Evolutionary conservation across 2,888 invertebrate genomes (phyloP).

Genomic region (Anthrax anthrax): DNA sequence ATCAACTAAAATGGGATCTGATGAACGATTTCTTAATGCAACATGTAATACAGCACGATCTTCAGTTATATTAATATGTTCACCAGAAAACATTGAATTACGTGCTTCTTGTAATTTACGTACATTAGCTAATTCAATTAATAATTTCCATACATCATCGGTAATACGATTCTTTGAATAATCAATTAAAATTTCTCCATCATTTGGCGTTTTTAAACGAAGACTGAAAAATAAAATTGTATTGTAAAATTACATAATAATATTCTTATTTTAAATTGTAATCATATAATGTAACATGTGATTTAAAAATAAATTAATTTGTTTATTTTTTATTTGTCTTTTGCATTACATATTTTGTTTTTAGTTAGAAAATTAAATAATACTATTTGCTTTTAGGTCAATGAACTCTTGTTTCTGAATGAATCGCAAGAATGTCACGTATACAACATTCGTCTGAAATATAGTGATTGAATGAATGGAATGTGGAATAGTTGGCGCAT

Average conservation of each 20-base stretch:
- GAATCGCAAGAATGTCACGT: no score
- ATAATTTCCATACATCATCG: constrained; percentile 53
- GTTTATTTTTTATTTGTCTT: no score
- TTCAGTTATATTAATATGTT: constrained; percentile 96
- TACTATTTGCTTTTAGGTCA: no score
- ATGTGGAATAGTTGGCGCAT: no score
- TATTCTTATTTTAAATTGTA: no score
- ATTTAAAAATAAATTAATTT: no score
- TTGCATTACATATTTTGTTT: no score
- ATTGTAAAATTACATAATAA: not conserved
- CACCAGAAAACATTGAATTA: constrained; percentile 84
- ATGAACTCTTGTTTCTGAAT: no score
- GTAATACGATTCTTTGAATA: constrained; percentile 93
- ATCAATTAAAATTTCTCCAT: constrained; percentile 87
- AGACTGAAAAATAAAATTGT: constrained; percentile 39
- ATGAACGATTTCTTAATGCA: constrained; percentile 71
- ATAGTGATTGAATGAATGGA: no score
- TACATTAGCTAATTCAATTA: constrained; percentile 68
- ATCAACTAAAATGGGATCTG: constrained; percentile 58
- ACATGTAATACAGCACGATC: constrained; percentile 88
- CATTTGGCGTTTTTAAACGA: constrained; percentile 58
- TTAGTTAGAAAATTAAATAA: no score
- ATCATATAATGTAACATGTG: no score
- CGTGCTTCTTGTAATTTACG: constrained; percentile 74
- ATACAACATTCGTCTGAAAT: no score